Base-by-base conservation (phyloP, 2,113 vertebrate genomes). In the Malaclemys terrapin region DNA sequence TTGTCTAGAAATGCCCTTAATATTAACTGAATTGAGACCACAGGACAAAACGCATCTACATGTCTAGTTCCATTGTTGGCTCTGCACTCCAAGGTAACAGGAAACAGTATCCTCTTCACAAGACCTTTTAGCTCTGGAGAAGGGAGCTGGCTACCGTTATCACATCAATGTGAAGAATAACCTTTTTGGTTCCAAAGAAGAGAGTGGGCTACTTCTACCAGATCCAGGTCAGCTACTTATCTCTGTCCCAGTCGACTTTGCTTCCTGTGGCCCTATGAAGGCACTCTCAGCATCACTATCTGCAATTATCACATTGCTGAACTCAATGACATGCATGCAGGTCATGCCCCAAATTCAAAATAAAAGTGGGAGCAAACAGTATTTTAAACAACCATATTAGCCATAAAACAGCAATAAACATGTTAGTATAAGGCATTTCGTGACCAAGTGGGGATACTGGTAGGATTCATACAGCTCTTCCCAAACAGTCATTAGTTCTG, bases 381-480 rank as follows among this genome's bases (percentile, higher is more conserved):
- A 42, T 59, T 82, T 42, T 83, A 14, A 86, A 84, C 47, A 62
- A 4, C 24, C 45, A 27, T 4, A 52, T 1, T 10, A 12, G 3
- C 54, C 85, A 80, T 82, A 69, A 88, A 96, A 49, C 10, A 96
- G 59, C 49, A 76, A 80, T 8, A 86, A 93, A 88, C 24, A 10
- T 57, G 3, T 57, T 57, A 57, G 24, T 57, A 12, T 3, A 24
- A 45, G 12, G 75, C 11, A 42, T 27, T 76, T 76, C 1, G 2
- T 76, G 42, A 76, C 38, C 25, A 47, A 25, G 8, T 49, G 38
- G 14, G 6, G 59, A 94, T 20, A 79, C 29, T 1, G 65, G 3
- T 53, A 27, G 59, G 49, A 56, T 13, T 87, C 8, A 1, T 17
- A 7, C 4, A 84, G 1, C 5, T 91, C 80, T 1, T 78, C 35